Evolutionary conservation across 2,113 vertebrate genomes (phyloP).

Genomic region (Pogona vitticeps): DNA sequence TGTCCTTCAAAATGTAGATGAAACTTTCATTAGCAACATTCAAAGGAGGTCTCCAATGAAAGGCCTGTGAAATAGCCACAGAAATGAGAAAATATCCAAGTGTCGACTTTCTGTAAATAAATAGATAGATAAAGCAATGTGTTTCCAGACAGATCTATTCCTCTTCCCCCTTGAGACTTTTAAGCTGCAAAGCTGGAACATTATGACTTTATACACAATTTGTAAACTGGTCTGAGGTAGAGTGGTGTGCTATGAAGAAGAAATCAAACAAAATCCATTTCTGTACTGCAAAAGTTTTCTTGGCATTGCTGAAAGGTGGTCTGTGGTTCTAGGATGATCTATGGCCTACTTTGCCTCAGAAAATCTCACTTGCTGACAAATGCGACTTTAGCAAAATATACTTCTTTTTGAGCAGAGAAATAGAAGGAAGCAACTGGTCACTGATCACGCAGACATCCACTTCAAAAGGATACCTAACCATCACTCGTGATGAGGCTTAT

Average conservation of each 20-base stretch:
- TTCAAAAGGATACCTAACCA: constrained; percentile 41
- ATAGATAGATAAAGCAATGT: not conserved
- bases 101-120: constrained; percentile 8
- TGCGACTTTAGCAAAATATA: not conserved
- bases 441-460: not conserved
- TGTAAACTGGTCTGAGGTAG: not conserved
- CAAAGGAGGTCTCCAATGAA: not conserved
- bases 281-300: not conserved
- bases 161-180: not conserved
- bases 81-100: not conserved
- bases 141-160: not conserved
- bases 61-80: not conserved
- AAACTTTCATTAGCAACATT: constrained; percentile 11
- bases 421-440: constrained; percentile 27
- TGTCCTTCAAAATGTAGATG: not conserved
- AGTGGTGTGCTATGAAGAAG: not conserved
- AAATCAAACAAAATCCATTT: not conserved
- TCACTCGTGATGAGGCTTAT: not conserved
- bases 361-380: constrained; percentile 27
- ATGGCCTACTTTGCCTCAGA: not conserved
- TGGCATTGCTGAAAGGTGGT: not conserved
- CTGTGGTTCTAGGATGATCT: not conserved
- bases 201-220: not conserved
- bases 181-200: not conserved
- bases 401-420: constrained; percentile 37